Conservation (phyloP, 2,113 vertebrate genomes). For the Protobothrops mucrosquamatus region DNA sequence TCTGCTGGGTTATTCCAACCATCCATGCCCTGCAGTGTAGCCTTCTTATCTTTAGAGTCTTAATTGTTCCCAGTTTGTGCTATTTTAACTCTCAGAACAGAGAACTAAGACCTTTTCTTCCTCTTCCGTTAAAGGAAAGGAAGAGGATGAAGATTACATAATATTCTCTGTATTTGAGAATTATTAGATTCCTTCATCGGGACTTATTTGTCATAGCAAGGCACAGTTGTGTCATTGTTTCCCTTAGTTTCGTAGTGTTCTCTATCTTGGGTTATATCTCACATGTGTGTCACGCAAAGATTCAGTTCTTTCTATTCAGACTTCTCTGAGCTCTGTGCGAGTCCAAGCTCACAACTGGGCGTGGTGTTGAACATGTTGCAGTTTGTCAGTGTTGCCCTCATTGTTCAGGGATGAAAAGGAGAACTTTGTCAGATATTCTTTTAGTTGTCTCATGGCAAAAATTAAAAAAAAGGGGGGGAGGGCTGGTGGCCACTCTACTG, state of each 20-base stretch:
- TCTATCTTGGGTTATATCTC: neutral
- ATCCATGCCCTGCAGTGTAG: neutral
- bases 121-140: neutral
- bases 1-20: neutral
- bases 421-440: constrained; percentile 9
- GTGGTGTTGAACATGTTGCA: constrained; percentile 15
- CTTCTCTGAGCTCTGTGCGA: constrained; percentile 1
- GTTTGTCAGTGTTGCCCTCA: neutral
- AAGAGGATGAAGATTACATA: neutral
- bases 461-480: neutral
- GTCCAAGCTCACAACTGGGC: neutral
- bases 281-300: neutral
- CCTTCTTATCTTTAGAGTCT: neutral
- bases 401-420: constrained; percentile 3
- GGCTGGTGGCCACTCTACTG: neutral
- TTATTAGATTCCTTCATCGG: neutral
- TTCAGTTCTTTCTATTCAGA: neutral
- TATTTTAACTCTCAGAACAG: neutral
- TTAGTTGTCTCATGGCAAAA: neutral
- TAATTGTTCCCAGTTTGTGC: neutral
- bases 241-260: neutral
- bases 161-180: neutral
- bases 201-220: neutral
- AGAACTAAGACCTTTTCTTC: neutral
- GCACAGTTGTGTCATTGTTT: neutral